Evolutionary conservation across 2,113 vertebrate species (phyloP).

Genomic region (Silurus asotus): DNA sequence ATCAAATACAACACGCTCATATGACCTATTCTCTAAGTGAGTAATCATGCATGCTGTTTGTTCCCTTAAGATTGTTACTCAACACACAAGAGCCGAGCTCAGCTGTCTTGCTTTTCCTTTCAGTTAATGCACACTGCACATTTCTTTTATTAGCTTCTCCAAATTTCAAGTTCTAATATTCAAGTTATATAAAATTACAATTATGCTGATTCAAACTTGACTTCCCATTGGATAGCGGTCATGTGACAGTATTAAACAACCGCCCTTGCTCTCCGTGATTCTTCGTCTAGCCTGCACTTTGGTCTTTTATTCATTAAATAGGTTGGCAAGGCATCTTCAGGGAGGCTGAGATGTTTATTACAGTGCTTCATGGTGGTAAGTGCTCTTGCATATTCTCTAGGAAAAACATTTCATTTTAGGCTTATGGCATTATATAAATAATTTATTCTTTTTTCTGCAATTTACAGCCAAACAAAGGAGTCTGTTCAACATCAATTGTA

Average conservation of each 20-base stretch:
- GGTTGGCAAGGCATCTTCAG: not conserved
- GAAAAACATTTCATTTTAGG: not conserved
- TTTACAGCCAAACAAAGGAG: constrained; percentile 26
- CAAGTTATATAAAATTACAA: not conserved
- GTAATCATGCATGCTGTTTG: constrained; percentile 13
- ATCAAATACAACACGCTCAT: not conserved
- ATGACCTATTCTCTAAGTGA: not conserved
- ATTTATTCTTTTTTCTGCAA: not conserved
- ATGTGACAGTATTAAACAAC: not conserved
- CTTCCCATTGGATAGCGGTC: not conserved
- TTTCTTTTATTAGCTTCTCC: not conserved
- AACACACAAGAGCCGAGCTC: not conserved
- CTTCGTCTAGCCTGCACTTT: not conserved
- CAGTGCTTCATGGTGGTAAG: constrained; percentile 37
- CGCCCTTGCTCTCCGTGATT: not conserved
- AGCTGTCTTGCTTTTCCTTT: not conserved
- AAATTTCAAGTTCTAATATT: not conserved
- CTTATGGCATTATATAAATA: not conserved
- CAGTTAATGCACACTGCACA: not conserved
- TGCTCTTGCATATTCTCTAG: not conserved
- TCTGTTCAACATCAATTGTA: constrained; percentile 26
- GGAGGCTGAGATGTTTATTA: constrained; percentile 32
- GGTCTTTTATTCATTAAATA: constrained; percentile 22
- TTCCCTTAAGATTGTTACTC: not conserved
- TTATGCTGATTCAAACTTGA: not conserved